Base-by-base conservation (phyloP, 2,888 invertebrate species). In the Geotrupes spiniger region DNA sequence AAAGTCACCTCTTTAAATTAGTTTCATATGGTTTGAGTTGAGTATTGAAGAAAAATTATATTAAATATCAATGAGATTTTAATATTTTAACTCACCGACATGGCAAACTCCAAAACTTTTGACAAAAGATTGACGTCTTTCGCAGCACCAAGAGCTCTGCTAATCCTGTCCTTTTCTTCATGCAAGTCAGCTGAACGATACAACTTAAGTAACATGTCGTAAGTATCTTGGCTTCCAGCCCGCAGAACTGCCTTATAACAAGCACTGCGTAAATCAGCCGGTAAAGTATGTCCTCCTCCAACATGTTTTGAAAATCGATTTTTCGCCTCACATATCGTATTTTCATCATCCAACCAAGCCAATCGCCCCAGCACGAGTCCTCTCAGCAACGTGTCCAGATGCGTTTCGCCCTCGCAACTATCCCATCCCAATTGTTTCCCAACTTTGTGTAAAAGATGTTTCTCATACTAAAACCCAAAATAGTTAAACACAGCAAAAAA, bases 151-250 rank as follows among this genome's bases (percentile, higher is more conserved):
- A 96, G 78, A 3, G 92, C 84, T 50, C 89, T 79, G 48, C 90
- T 83, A 64, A 97, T 88, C 63, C 96, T 82, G 70, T 93, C 91
- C 72, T 92, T 93, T 72, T 97, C 96, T 74, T 96, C 96, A 64
- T 92, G 91, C 58, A 94, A 76, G 74, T 94, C 94, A 4, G 90
- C 84, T 38, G 86, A 83, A 58, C 88, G 82, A 74, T 94, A 92
- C 56, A 93, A 73, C 65, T 82, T 78, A 55, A 94, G 74, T 83
- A 96, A 84, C 28, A 84, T 82, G 42, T 89, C 79, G 66, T 86
- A 92, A 9, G 85, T 84, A 9, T 76, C 73, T 52, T 81, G 81
- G 66, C 88, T 80, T 2, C 83, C 89, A 11, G 85, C 84, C 10
- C 63, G 45, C 11, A 93, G 76, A 36, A 89, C 89, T 2, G 92